A percentile compares a stretch with the other conserved stretches of the same genome.
Conservation (phyloP, 2,797 vertebrate genomes). For the Aphelocoma californica region DNA sequence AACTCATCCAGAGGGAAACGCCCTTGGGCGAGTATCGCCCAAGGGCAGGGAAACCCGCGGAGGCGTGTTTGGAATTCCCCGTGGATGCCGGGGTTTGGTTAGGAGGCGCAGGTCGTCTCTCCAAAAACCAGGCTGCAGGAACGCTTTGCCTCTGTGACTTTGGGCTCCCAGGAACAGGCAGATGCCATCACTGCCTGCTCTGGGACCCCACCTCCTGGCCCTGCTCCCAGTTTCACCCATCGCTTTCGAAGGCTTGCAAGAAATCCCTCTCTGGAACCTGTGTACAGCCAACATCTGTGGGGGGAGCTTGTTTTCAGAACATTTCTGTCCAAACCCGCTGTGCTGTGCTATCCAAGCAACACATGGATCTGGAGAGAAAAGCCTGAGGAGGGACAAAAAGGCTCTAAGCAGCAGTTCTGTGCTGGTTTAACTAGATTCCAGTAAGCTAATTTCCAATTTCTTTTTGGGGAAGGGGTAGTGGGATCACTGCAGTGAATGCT, state of each 20-base stretch:
- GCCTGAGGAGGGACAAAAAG: neutral
- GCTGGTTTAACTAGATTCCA: neutral
- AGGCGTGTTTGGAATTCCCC: neutral
- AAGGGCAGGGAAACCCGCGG: neutral
- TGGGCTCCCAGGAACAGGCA: neutral
- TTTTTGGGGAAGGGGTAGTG: neutral
- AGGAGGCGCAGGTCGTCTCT: fast-evolving
- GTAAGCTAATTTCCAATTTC: neutral
- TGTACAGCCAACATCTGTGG: fast-evolving
- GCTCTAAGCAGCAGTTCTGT: neutral
- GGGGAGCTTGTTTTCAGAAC: neutral
- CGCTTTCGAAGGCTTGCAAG: neutral
- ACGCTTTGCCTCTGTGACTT: too few species aligned
- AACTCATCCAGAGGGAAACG: neutral
- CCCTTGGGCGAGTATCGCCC: neutral
- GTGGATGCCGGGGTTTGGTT: fast-evolving
- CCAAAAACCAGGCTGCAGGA: neutral
- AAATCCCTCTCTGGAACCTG: neutral
- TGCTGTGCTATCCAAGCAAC: neutral
- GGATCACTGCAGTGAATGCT: neutral
- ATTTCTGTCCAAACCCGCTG: neutral
- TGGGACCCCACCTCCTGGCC: fast-evolving
- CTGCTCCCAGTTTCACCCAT: neutral
- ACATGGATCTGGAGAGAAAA: neutral
- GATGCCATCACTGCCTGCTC: neutral